Evolutionary conservation across 2,888 invertebrate species (phyloP), one percentile per base, ranked within the genome.

Genomic region (Vandiemenella viatica): DNA sequence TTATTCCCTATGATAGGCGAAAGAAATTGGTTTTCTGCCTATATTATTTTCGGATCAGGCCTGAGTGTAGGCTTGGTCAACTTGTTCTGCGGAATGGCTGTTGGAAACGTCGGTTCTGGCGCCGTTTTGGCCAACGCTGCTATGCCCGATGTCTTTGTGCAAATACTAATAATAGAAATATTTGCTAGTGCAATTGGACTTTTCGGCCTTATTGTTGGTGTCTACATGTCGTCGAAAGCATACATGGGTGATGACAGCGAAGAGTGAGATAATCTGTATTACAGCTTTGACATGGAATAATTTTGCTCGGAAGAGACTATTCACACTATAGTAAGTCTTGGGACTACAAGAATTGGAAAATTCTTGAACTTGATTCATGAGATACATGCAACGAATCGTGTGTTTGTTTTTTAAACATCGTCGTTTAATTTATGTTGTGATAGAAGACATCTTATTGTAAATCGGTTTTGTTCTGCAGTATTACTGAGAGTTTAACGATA

Each of bases 111-210:
- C 37, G 77, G 60, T 16, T 75, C 75, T 26, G 76, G 76, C 43
- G 76, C 77, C 41, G 77, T 77, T 2, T 63, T 77, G 21, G 74
- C 77, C 53, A 77, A 77, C 62, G 77, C 77, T 40, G 75, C 75
- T 37, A 74, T 77, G 60, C 64, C 72, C 4, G 63, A 69, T 15
- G 67, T 77, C 22, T 77, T 77, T 62, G 76, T 77, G 48, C 75
- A 75, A 60, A 75, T 77, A 56, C 67, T 77, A 37, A 75, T 77
- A 55, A 70, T 77, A 40, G 77, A 77, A 63, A 77, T 77, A 60
- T 77, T 77, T 60, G 77, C 74, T 40, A 72, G 71, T 59, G 77
- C 76, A 54, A 76, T 77, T 59, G 77, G 77, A 32, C 65, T 77
- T 21, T 77, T 77, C 65, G 77, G 77, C 37, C 68, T 77, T 49